A percentile compares a stretch with the other conserved stretches of the same genome.
Conservation (phyloP, 2,113 vertebrate species). For the Cervus canadensis region DNA sequence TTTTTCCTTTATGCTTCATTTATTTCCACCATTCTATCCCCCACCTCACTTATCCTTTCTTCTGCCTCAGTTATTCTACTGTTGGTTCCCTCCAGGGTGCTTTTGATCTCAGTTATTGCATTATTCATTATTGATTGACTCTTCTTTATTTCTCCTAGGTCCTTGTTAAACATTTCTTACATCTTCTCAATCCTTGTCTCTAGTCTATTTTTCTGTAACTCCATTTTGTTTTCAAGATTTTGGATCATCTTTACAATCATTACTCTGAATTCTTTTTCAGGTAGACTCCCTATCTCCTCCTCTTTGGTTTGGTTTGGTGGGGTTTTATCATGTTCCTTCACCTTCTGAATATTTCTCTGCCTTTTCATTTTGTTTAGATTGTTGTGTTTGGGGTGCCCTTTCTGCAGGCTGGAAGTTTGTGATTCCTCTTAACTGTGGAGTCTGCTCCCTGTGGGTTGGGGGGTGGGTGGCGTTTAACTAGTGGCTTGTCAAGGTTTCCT, state of each 20-base stretch:
- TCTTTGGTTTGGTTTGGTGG: not conserved
- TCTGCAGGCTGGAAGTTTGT: not conserved
- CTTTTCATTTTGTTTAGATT: not conserved
- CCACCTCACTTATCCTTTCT: not conserved
- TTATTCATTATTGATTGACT: not conserved
- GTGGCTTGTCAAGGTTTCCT: not conserved
- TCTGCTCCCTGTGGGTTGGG: not conserved
- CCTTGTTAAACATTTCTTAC: not conserved
- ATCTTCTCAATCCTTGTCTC: not conserved
- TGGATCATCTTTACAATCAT: not conserved
- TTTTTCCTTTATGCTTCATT: not conserved
- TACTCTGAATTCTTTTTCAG: not conserved
- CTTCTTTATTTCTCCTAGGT: not conserved
- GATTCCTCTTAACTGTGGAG: not conserved
- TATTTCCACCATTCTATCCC: not conserved
- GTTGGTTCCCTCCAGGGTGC: not conserved
- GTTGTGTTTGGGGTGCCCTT: not conserved
- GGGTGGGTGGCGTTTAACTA: not conserved
- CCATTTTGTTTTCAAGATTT: not conserved
- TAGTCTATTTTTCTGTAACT: not conserved
- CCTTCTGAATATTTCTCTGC: not conserved
- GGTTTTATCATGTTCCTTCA: not conserved
- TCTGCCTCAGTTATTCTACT: not conserved
- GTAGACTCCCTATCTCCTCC: not conserved
- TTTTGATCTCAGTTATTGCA: not conserved